Evolutionary conservation across 2,113 vertebrate species (phyloP).

Genomic region (Poicephalus meyeri): DNA sequence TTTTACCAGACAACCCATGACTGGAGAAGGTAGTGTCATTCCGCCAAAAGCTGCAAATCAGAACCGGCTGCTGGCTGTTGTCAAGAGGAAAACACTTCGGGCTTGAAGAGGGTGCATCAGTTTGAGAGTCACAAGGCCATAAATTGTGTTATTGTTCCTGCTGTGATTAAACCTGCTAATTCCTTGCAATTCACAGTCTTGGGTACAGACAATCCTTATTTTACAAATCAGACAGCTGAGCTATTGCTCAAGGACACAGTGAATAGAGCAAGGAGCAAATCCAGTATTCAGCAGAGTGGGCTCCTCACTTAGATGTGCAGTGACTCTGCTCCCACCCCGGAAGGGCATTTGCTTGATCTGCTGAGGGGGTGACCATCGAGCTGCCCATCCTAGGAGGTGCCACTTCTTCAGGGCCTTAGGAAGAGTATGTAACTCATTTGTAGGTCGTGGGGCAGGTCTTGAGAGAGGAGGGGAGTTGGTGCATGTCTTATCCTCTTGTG

Average conservation of each 20-base stretch:
- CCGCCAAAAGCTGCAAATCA: background rate
- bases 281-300: background rate
- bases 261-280: background rate
- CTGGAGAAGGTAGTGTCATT: slow-evolving; percentile 7
- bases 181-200: slow-evolving; percentile 2
- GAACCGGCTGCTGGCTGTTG: slow-evolving; percentile 8
- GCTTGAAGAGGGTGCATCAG: slow-evolving; percentile 19
- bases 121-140: background rate
- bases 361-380: accelerated
- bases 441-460: background rate
- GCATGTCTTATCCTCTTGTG: background rate
- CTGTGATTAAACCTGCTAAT: slow-evolving; percentile 44
- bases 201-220: background rate
- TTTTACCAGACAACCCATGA: slow-evolving; percentile 22
- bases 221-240: background rate
- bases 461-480: background rate
- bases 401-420: background rate
- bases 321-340: background rate
- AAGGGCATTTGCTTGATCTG: background rate
- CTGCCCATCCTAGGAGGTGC: background rate
- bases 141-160: slow-evolving; percentile 5
- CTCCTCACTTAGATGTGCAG: background rate
- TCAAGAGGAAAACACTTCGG: background rate
- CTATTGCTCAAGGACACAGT: background rate
- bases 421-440: background rate